Evolutionary conservation across 1,140 invertebrate genomes (phyloP), one percentile per base, ranked within the genome.

Genomic region (Pomacea maculata): DNA sequence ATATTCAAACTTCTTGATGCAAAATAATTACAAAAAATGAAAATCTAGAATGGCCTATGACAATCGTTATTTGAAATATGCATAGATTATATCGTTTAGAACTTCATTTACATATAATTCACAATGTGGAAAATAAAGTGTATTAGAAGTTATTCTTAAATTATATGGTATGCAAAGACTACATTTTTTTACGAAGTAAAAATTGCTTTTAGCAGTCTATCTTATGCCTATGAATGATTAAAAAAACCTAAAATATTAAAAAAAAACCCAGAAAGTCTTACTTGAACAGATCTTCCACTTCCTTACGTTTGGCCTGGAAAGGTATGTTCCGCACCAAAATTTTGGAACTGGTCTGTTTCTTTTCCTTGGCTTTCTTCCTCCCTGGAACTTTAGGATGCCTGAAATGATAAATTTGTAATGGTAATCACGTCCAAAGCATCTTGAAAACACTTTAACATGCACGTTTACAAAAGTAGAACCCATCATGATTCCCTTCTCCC

Each of bases 311-410:
- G 3, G 98, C 98, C 93, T 99, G 96, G 93, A 99, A 99, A 7
- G 98, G 97, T 84, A 99, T 95, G 92, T 99, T 99, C 84, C 96
- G 92, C 1, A 99, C 95, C 3, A 99, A 91, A 83, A 99, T 97
- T 92, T 99, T 99, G 0, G 95, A 95, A 72, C 88, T 89, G 4
- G 94, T 96, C 92, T 96, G 96, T 86, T 94, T 92, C 73, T 93
- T 94, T 19, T 93, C 88, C 54, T 85, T 80, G 25, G 71, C 83
- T 64, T 87, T 85, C 71, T 88, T 88, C 80, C 87, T 88, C 45
- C 84, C 85, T 57, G 67, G 77, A 52, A 54, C 54, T 78, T 82
- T 79, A 25, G 79, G 67, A 25, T 80, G 67, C 65, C 84, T 88
- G 74, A n/a, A 84, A 87, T 72, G 34, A 80, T 63, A 79, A 29